Evolutionary conservation across 2,888 invertebrate genomes (phyloP).

Genomic region (Branchipolynoe longqiensis): DNA sequence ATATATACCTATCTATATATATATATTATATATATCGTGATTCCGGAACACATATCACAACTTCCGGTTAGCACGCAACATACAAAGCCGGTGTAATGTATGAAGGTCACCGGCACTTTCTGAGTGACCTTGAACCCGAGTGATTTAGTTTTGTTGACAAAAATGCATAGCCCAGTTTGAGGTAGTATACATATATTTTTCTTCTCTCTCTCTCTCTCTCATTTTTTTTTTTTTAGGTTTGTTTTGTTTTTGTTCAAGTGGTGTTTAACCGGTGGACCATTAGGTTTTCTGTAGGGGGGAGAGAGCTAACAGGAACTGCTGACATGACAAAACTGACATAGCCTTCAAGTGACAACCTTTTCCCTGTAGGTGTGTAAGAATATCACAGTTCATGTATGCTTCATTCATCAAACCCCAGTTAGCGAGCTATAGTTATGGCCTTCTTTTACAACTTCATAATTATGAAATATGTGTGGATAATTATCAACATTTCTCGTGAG

Average conservation of each 20-base stretch:
- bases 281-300: background rate
- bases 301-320: background rate
- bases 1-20: no score
- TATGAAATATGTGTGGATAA: no score
- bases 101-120: background rate
- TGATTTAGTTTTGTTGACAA: conserved; percentile 21
- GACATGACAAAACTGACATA: background rate
- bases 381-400: background rate
- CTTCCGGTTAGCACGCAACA: background rate
- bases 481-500: no score
- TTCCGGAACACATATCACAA: background rate
- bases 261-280: background rate
- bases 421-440: background rate
- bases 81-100: conserved; percentile 1
- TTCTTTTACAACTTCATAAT: background rate
- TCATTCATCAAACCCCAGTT: no score
- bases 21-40: no score
- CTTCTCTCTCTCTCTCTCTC: no score
- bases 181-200: no score
- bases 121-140: conserved; percentile 13
- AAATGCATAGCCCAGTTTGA: conserved; percentile 5
- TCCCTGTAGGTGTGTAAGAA: background rate
- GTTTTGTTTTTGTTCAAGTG: background rate
- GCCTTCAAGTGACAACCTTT: background rate
- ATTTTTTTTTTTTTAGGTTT: background rate